phyloP scores from a whole-genome alignment of 2,113 vertebrate genomes.

The Elanus axillaris region DNA sequence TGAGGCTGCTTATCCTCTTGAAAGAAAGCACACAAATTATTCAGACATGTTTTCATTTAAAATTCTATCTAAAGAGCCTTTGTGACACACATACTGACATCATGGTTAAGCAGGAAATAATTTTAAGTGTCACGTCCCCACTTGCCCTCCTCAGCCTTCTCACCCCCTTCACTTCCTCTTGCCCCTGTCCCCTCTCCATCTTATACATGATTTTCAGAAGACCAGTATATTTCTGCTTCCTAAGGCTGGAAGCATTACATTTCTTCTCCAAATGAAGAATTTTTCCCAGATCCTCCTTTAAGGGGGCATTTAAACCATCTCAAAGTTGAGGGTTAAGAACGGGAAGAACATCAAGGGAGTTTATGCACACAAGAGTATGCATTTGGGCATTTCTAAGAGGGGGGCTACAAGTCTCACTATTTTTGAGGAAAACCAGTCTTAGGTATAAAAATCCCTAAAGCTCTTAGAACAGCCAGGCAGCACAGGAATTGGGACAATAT shows the following conservation, averaged over 20 bases:
- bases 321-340: background rate
- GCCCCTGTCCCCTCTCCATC: background rate
- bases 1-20: background rate
- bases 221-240: background rate
- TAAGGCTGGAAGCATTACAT: background rate
- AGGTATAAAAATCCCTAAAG: background rate
- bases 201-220: background rate
- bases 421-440: background rate
- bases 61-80: background rate
- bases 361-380: background rate
- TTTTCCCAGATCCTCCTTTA: background rate
- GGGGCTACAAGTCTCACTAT: background rate
- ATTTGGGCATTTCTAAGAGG: rapidly evolving
- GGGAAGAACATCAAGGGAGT: background rate
- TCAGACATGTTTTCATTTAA: background rate
- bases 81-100: background rate
- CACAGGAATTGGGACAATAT: background rate
- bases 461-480: background rate
- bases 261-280: background rate
- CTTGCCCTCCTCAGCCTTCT: background rate
- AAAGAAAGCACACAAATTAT: background rate
- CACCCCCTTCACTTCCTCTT: background rate
- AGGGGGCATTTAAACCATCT: background rate
- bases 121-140: background rate
- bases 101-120: background rate